phyloP scores from a whole-genome alignment of 2,113 vertebrate genomes.

The Polyodon spathula region DNA sequence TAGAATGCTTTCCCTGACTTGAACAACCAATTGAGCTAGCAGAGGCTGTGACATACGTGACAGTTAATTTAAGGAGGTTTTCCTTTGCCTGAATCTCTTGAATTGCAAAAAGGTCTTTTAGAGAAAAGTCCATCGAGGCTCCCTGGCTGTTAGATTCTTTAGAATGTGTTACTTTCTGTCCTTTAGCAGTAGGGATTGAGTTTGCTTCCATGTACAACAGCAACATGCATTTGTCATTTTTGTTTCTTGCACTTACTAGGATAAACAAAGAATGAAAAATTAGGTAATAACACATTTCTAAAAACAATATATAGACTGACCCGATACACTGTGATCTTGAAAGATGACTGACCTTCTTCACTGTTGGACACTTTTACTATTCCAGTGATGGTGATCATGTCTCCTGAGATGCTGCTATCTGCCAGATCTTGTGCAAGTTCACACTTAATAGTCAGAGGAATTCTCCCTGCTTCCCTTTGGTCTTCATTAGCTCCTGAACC shows the following conservation, averaged over 20 bases:
- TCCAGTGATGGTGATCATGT: conserved; percentile 79
- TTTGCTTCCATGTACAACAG: conserved; percentile 88
- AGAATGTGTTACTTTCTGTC: conserved; percentile 61
- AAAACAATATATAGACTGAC: background rate
- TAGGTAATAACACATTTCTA: background rate
- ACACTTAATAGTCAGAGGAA: conserved; percentile 90
- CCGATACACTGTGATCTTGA: background rate
- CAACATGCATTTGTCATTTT: conserved; percentile 95
- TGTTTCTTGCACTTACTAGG: conserved; percentile 64
- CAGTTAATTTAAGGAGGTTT: conserved; percentile 69
- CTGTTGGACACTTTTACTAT: conserved; percentile 80
- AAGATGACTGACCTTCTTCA: conserved; percentile 68
- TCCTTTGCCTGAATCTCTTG: conserved; percentile 94
- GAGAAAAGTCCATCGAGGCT: conserved; percentile 76
- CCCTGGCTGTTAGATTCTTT: conserved; percentile 52
- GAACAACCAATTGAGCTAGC: no score
- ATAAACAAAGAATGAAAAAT: conserved; percentile 11
- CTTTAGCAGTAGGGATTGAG: conserved; percentile 89
- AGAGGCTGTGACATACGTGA: conserved; percentile 55
- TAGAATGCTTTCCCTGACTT: no score
- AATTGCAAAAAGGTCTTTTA: conserved; percentile 91
- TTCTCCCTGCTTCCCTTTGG: conserved; percentile 83
- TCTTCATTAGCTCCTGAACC: conserved; percentile 91
- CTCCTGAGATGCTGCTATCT: conserved; percentile 90
- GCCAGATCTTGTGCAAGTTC: conserved; percentile 86